Evolutionary conservation across 1,140 invertebrate species (phyloP), one percentile per base, ranked within the genome.

Genomic region (Drosophila subobscura): DNA sequence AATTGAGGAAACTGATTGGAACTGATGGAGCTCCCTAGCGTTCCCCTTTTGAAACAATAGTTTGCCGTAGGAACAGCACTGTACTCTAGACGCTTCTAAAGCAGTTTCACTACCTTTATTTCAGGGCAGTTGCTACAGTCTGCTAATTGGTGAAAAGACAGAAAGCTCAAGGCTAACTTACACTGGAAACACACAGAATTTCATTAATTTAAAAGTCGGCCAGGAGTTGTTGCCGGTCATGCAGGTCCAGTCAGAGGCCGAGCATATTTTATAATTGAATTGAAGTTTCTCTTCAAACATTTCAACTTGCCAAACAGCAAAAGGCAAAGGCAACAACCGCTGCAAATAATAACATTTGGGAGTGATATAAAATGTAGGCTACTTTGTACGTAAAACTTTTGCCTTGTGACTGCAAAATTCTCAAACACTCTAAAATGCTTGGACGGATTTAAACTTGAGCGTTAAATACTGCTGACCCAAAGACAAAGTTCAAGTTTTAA

Each of bases 251-350:
- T 23, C 20, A 22, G 12, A n/a, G 47, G 14, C 16, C 50, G 50
- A 33, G 50, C 51, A 73, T 64, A 74, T 73, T 74, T 75, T 66
- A 65, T 65, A 75, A 75, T 59, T 75, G 61, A 74, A 76, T 68
- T 76, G 16, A 76, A 76, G 76, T 51, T 45, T 55, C 45, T 63
- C 25, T 33, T 22, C 59, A 73, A 73, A 54, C 70, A 73, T 73
- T 73, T 65, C 64, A 73, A 56, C 70, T 56, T 55, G 50, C 44
- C 50, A 68, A 47, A 46, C 22, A 41, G 50, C 23, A 57, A 49
- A 52, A 23, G 61, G 7, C 7, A 47, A 10, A 20, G 29, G 54
- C 47, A 25, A 12, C 7, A 22, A 27, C 25, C 33, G 3, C 33
- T 12, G 10, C 3, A 12, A 3, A 37, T 37, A 37, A 12, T 40